Base-by-base conservation (phyloP, 2,888 invertebrate genomes). In the Elegia similella region DNA sequence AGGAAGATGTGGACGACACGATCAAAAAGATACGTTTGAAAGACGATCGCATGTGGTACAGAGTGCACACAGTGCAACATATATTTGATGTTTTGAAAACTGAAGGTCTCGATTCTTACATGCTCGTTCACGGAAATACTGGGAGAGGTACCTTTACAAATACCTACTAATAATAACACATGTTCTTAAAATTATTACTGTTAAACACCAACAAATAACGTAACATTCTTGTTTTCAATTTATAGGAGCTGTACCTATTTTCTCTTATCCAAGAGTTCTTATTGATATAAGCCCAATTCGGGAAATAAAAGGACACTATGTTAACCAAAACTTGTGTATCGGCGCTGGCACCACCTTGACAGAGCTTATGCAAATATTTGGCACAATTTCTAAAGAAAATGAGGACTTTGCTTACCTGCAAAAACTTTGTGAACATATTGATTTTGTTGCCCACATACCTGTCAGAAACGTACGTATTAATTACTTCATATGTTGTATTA, bases 81-180 rank as follows among this genome's bases (percentile, higher is more conserved):
- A 84, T 94, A 42, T 93, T 94, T 71, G 70, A 82, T 42, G 74
- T 94, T 7, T 65, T 86, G 6, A 59, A 75, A 23, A 59, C 80
- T 85, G 73, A 80, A 72, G 70, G 84, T 63, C 58, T 79, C 78
- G 71, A 79, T 15, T 86, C 84, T 34, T 95, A 94, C 62, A 92
- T 93, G 80, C 73, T 96, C 10, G 93, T 95, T 1, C 94, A 93
- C 43, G 96, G 96, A 23, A 95, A 95, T 72, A 96, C 96, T 3
- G 95, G 94, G 13, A 93, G 93, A 83, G 96, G 96, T 88, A 68
- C n/a, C 7, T 23, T 42, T 0, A 46, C 10, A 38, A 23, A 12
- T 43, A 6, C 16, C 16, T 43, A n/a, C n/a, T n/a, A n/a, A n/a
- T n/a, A n/a, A 8, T 7, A 43, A 13, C 6, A 7, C 8, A 15